Base-by-base conservation (phyloP, 2,113 vertebrate species). In the Urocynchramus pylzowi region DNA sequence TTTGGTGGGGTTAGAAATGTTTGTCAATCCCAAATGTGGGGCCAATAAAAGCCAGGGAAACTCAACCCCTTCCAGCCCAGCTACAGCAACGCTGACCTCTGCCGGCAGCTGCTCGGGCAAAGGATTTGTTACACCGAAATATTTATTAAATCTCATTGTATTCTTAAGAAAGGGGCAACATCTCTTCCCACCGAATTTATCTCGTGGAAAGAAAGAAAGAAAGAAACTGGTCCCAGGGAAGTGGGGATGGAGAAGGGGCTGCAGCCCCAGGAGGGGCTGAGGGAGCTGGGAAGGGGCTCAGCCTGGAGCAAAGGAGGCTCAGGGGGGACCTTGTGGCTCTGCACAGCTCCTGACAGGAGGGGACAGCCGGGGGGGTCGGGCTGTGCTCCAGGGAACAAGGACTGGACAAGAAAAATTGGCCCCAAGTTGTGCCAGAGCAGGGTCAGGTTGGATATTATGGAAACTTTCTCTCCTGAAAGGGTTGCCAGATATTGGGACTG, bases 41-140 rank as follows among this genome's bases (percentile, higher is more conserved):
- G 35, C 65, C 30, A 73, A 49, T 18, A 45, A 78, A 90, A 90
- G 23, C 65, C 6, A 5, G n/a, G 31, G 45, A 86, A 82, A 74
- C 15, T 65, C 90, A 75, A 30, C 23, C 53, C 52, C 57, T 75
- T 56, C 69, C 73, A 75, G 77, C 33, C 16, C 5, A 4, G 70
- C 89, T 56, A 69, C 91, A 64, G 84, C 86, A 68, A 50, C 31
- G 84, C 47, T 73, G 97, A 97, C 95, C 97, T 96, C 97, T 97
- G 92, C 96, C 69, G 93, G 97, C 90, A 87, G 71, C 57, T 60
- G 73, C 63, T 7, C 3, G 44, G 71, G 61, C 13, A 14, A 21
- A 28, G 52, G 31, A 2, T 31, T 42, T 26, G 30, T 42, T 41
- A 41, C 45, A 65, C 19, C 1, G 0, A 10, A 84, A 10, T 5